These are phyloP conservation scores for Calliopum simillimum DNA, from an alignment of 2,888 invertebrate genomes.

Conservation along the genomic window DNA sequence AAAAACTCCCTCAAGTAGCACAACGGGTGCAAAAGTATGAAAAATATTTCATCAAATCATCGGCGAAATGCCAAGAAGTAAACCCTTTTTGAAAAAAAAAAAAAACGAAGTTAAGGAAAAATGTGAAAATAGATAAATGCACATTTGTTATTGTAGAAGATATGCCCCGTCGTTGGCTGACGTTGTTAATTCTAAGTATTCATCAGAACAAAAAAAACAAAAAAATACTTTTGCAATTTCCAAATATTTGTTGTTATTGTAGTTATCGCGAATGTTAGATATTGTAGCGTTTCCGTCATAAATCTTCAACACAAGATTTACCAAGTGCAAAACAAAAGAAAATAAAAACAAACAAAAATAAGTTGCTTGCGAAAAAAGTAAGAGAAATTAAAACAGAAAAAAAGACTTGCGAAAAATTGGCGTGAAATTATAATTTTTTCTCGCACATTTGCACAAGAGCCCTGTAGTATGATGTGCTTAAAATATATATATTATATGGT, in stretches of 20 bases:
- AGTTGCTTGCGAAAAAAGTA: conserved; percentile 27
- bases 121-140: conserved; percentile 20
- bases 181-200: conserved; percentile 32
- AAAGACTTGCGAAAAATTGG: conserved; percentile 56
- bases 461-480: not conserved
- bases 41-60: conserved; percentile 12
- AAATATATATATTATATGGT: too few species aligned
- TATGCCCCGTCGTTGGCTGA: conserved; percentile 10
- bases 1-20: conserved; percentile 18
- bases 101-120: conserved; percentile 34
- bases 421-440: conserved; percentile 63
- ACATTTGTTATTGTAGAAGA: conserved; percentile 8
- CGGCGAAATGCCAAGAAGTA: conserved; percentile 58
- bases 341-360: conserved; percentile 47
- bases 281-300: conserved; percentile 27
- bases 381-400: conserved; percentile 26
- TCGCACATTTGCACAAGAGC: conserved; percentile 13
- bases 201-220: not conserved
- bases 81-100: conserved; percentile 52
- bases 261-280: not conserved
- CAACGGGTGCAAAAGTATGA: not conserved
- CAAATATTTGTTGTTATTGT: conserved; percentile 8
- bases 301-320: conserved; percentile 23
- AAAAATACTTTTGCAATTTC: not conserved
- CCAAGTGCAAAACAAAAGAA: conserved; percentile 35